Percentiles rank a stretch among this genome's conserved stretches.
phyloP scores from a whole-genome alignment of 2,113 vertebrate species.

The Toxostoma redivivum region DNA sequence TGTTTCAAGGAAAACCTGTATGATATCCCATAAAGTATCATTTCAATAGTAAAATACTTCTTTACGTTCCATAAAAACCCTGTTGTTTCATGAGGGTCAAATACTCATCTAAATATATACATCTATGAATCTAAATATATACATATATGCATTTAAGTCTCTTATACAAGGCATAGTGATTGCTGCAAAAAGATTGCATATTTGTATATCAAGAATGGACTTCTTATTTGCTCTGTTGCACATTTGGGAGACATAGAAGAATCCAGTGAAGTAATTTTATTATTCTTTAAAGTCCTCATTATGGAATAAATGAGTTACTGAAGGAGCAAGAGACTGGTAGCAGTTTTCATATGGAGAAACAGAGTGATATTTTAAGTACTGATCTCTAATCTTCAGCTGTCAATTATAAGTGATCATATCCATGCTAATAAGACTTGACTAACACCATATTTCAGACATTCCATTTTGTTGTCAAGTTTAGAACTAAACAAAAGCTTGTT shows the following conservation, averaged over 20 bases:
- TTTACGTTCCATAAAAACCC: not conserved
- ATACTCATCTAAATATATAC: not conserved
- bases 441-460: not conserved
- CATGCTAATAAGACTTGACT: not conserved
- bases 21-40: not conserved
- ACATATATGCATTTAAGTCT: not conserved
- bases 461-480: not conserved
- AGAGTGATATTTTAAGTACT: not conserved
- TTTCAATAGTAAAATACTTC: not conserved
- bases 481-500: not conserved
- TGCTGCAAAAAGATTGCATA: not conserved
- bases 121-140: not conserved
- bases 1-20: not conserved
- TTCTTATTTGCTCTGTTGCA: not conserved
- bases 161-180: not conserved
- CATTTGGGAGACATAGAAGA: not conserved
- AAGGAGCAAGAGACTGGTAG: not conserved
- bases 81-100: not conserved
- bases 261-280: not conserved
- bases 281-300: not conserved
- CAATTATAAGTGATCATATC: not conserved
- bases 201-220: not conserved
- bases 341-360: not conserved
- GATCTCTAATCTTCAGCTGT: not conserved
- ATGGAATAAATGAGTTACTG: not conserved